Evolutionary conservation across 1,140 invertebrate species (phyloP).

Genomic region (Temnothorax curvispinosus): DNA sequence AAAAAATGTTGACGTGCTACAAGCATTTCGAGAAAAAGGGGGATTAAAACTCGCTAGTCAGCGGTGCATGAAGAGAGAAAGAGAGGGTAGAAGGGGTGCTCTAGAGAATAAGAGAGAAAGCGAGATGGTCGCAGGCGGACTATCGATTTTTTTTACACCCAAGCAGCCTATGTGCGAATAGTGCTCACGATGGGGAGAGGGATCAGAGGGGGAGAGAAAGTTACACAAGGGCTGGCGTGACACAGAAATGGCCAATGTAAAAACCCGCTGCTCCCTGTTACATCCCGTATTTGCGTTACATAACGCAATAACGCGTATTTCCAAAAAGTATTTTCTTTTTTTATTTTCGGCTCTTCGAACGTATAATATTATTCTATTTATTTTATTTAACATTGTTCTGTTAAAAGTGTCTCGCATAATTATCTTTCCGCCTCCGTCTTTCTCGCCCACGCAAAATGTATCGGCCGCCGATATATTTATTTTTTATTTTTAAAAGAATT

Average conservation of each 20-base stretch:
- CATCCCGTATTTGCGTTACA: slow-evolving; percentile 36
- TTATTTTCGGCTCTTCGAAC: background rate
- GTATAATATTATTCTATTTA: too few relatives aligned
- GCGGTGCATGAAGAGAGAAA: slow-evolving; percentile 8
- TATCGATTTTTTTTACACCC: slow-evolving; percentile 58
- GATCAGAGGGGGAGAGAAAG: slow-evolving; percentile 29
- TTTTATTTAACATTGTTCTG: background rate
- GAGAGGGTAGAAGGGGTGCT: background rate
- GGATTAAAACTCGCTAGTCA: slow-evolving; percentile 7
- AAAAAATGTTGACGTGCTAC: background rate
- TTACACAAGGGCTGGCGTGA: slow-evolving; percentile 43
- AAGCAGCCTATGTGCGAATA: slow-evolving; percentile 46
- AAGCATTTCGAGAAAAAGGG: slow-evolving; percentile 20
- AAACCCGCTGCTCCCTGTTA: slow-evolving; percentile 10
- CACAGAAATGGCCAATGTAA: slow-evolving; percentile 44
- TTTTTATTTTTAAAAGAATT: background rate
- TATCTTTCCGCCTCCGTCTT: background rate
- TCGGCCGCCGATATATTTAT: background rate
- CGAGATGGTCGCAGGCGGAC: slow-evolving; percentile 33
- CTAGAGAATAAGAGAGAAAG: slow-evolving; percentile 51
- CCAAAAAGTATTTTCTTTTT: background rate
- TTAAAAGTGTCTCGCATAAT: background rate
- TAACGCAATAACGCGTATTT: background rate
- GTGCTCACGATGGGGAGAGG: slow-evolving; percentile 15
- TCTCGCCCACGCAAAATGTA: background rate